Base-by-base conservation (phyloP, 2,113 vertebrate genomes). In the Embiotoca jacksoni region DNA sequence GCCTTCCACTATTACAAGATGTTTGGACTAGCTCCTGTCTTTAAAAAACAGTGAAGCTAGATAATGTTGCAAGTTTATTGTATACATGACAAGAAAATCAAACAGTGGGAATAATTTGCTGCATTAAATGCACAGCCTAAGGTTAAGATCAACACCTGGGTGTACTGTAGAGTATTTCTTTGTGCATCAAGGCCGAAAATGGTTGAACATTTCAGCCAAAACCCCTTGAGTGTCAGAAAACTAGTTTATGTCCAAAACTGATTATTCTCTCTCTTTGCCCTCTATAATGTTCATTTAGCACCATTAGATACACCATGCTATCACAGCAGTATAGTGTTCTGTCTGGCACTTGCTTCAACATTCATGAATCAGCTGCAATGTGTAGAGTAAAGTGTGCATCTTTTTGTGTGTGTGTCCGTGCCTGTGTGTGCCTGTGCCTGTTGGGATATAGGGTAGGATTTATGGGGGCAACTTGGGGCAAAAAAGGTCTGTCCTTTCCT, bases 251-350 rank as follows among this genome's bases (percentile, higher is more conserved):
- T 86, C 54, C 64, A 68, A 74, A 84, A 62, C 46, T 76, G 41
- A 79, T 82, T 67, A 73, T 50, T 67, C 37, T 75, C 71, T 78
- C 60, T 79, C 72, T 82, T 70, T 89, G 90, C 80, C 88, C 74
- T 88, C 75, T 65, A 58, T 83, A 57, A 58, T 31, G 8, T 83
- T 83, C 47, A 88, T 87, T 90, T 85, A 82, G 72, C 72, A 78
- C 66, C 69, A 85, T 88, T 88, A 79, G 80, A 74, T 79, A 66
- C 80, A 80, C 81, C 6, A 15, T 85, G 84, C 84, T 62, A 72
- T 87, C 82, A 78, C 82, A 89, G 84, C 84, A 72, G 88, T 70
- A 32, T 61, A 60, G 39, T 80, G 52, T 83, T 82, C 68, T 84
- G 82, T 72, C 58, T 88, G 86, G 76, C 82, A 74, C 66, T 85